Conservation (phyloP, 2,888 invertebrate species). For the Marasmarcha lunaedactyla region DNA sequence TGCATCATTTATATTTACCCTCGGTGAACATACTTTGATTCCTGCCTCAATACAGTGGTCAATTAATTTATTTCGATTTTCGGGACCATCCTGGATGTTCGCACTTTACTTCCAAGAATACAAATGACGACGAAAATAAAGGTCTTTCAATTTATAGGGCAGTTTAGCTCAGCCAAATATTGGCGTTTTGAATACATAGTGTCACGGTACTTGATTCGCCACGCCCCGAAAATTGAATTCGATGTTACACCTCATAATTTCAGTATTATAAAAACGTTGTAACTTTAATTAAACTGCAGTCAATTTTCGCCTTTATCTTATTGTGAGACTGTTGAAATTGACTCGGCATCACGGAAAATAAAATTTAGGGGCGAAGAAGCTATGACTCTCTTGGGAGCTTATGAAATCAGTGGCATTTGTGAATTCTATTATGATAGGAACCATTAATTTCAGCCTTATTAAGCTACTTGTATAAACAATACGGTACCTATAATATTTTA, state of each 20-base stretch:
- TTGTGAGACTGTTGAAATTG: conserved; percentile 24
- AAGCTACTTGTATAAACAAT: conserved; percentile 52
- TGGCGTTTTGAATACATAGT: conserved; percentile 66
- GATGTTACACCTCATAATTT: conserved; percentile 51
- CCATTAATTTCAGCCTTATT: conserved; percentile 68
- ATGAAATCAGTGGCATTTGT: conserved; percentile 79
- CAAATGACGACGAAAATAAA: conserved; percentile 46
- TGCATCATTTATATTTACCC: conserved; percentile 70
- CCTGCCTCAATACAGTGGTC: conserved; percentile 54
- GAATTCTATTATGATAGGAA: conserved; percentile 70
- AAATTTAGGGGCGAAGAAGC: conserved; percentile 57
- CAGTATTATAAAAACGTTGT: conserved; percentile 34
- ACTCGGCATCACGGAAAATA: conserved; percentile 19
- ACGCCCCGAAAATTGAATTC: conserved; percentile 69
- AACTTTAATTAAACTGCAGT: conserved; percentile 20
- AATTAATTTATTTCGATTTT: conserved; percentile 48
- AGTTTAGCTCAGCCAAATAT: conserved; percentile 53
- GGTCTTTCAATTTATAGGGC: conserved; percentile 57
- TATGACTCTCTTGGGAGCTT: conserved; percentile 69
- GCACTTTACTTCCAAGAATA: conserved; percentile 35
- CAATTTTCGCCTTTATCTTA: conserved; percentile 23
- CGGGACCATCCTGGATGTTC: conserved; percentile 20
- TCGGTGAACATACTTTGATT: conserved; percentile 67
- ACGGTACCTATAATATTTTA: conserved; percentile 42
- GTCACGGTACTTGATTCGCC: conserved; percentile 68